These are phyloP conservation scores for Antechinus stuartii DNA, from an alignment of 2,113 vertebrate species.

Conservation along the genomic window DNA sequence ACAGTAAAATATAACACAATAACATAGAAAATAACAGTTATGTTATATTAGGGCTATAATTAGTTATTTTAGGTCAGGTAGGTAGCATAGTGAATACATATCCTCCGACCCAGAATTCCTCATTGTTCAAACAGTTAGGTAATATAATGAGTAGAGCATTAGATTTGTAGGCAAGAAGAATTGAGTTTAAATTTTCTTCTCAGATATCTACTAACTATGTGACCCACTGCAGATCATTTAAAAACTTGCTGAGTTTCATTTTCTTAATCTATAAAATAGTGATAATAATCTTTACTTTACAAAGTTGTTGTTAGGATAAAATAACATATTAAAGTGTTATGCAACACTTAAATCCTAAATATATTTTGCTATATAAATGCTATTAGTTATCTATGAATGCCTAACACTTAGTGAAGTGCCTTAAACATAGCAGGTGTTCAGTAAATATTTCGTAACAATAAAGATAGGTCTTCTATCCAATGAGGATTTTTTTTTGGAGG, in stretches of 20 bases:
- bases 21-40: neutral
- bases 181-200: neutral
- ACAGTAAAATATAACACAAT: neutral
- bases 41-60: neutral
- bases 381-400: neutral
- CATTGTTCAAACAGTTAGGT: neutral
- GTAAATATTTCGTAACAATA: neutral
- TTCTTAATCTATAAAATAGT: neutral
- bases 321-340: neutral
- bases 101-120: neutral
- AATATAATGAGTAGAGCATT: neutral
- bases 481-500: neutral
- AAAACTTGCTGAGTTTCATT: neutral
- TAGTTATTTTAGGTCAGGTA: too few species aligned
- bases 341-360: neutral
- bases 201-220: neutral
- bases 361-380: neutral
- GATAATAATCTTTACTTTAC: neutral
- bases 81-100: neutral
- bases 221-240: neutral
- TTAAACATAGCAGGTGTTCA: neutral
- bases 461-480: neutral
- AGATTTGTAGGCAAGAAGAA: neutral
- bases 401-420: neutral
- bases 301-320: neutral